Conservation (phyloP, 2,888 invertebrate genomes). For the Drosophila sordidapex region DNA sequence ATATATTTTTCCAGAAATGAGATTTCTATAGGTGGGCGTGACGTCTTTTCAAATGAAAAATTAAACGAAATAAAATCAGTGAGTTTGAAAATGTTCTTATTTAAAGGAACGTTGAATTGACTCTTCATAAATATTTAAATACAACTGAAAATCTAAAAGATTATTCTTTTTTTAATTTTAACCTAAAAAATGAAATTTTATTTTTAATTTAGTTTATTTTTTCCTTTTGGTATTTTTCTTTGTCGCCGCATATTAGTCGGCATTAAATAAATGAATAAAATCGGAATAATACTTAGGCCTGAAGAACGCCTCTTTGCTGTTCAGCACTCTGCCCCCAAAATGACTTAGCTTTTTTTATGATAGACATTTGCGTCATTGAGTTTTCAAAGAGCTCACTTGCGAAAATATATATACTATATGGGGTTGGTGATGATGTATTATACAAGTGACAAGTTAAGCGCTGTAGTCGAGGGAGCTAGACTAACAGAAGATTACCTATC, state of each 20-base stretch:
- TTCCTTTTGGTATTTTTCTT: no score
- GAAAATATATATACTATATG: neutral
- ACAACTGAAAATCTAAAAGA: no score
- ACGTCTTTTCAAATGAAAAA: neutral
- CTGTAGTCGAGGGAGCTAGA: neutral
- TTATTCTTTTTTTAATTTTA: no score
- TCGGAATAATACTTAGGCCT: neutral
- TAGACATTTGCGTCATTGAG: neutral
- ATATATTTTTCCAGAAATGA: neutral
- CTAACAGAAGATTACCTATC: neutral
- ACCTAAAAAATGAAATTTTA: neutral
- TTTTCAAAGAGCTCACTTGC: neutral
- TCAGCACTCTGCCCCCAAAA: neutral
- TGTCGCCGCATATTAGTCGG: neutral
- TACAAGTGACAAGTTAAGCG: neutral
- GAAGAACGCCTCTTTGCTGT: neutral
- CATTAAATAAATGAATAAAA: neutral
- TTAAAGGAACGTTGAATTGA: neutral
- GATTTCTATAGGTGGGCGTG: neutral
- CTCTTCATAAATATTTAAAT: neutral
- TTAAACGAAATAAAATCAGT: neutral
- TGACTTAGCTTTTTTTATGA: neutral
- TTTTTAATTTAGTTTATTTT: neutral
- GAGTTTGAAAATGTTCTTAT: neutral
- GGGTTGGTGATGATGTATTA: neutral